phyloP scores from a whole-genome alignment of 2,113 vertebrate species.

The Larimichthys crocea region DNA sequence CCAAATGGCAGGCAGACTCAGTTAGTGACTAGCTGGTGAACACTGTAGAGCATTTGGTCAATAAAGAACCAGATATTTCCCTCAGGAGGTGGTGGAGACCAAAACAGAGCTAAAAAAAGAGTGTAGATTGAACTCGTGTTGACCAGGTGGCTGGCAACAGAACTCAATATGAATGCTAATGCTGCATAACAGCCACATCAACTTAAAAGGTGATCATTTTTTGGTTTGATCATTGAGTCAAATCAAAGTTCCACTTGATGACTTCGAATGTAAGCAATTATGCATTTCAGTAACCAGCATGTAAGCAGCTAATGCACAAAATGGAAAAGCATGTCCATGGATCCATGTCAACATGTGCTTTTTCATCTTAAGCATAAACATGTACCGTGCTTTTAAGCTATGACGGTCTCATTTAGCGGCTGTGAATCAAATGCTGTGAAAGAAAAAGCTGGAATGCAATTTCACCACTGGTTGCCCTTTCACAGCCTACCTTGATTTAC shows the following conservation, averaged over 20 bases:
- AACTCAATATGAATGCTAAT: too few relatives aligned
- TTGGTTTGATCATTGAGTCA: too few relatives aligned
- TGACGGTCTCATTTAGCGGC: conserved; percentile 31
- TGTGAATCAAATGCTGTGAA: conserved; percentile 44
- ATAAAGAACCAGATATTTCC: not conserved
- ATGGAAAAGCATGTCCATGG: not conserved
- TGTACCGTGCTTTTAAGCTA: not conserved
- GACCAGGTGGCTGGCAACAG: too few relatives aligned
- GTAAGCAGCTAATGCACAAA: not conserved
- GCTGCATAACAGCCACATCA: not conserved
- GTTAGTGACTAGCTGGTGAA: not conserved
- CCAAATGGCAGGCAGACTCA: not conserved
- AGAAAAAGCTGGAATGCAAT: conserved; percentile 24
- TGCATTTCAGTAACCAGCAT: not conserved
- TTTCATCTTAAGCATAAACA: not conserved
- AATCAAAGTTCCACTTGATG: too few relatives aligned
- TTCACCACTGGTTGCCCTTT: conserved; percentile 32
- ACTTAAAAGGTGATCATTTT: not conserved
- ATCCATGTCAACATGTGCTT: conserved; percentile 6
- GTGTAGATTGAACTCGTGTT: too few relatives aligned
- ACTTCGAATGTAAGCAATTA: too few relatives aligned
- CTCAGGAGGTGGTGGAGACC: not conserved
- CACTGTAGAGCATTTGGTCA: not conserved
- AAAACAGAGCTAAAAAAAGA: not conserved
- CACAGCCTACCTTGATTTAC: conserved; percentile 44